Conservation (phyloP, 2,113 vertebrate species). For the Delphinapterus leucas region DNA sequence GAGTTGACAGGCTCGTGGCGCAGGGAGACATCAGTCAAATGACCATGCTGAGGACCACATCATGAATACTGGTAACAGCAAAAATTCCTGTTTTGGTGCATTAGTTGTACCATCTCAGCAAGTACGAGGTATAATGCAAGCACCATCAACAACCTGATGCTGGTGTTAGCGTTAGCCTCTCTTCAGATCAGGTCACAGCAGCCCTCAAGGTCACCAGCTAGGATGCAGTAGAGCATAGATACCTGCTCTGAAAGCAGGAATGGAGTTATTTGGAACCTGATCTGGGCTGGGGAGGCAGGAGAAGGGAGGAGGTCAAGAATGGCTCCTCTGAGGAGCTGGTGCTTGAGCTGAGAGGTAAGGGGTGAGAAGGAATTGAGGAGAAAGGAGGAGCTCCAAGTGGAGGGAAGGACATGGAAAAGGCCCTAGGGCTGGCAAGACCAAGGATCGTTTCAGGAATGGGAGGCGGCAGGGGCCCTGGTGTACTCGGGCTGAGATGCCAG, state of each 20-base stretch:
- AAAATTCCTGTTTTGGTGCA: accelerated
- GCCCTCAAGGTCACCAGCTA: background rate
- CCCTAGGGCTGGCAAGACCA: background rate
- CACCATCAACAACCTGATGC: accelerated
- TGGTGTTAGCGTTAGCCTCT: background rate
- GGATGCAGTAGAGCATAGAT: background rate
- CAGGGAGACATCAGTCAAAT: background rate
- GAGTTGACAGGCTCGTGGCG: background rate
- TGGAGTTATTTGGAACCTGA: background rate
- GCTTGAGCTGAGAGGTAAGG: background rate
- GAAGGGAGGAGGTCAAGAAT: background rate
- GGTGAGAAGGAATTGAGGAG: background rate
- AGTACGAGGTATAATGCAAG: accelerated
- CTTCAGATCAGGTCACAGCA: background rate
- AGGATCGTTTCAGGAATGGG: background rate
- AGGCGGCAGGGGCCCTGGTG: background rate
- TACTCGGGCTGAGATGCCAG: background rate
- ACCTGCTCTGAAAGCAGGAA: background rate
- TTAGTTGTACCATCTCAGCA: accelerated
- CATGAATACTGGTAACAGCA: accelerated
- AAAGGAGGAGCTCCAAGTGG: background rate
- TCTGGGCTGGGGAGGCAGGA: background rate
- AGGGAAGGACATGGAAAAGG: background rate
- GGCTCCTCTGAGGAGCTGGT: background rate
- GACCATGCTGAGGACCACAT: background rate